Base-by-base conservation (phyloP, 2,888 invertebrate species). In the Thymelicus acteon region DNA sequence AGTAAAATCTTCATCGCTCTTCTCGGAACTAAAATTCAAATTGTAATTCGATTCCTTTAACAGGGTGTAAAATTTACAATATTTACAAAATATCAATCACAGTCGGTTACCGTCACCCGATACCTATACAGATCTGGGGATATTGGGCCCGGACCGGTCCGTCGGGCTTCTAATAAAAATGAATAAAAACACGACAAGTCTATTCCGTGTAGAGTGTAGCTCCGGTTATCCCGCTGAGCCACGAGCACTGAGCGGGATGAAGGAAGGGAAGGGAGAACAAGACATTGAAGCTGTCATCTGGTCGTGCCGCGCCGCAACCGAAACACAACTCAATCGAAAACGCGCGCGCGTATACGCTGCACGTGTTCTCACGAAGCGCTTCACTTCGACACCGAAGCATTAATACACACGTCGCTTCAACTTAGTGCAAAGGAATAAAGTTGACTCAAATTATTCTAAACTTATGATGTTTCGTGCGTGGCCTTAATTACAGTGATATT, bases 131-230 rank as follows among this genome's bases (percentile, higher is more conserved):
- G 63, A 73, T 73, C 73, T 70, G 44, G 64, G 85, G 82, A 86
- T 84, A 85, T 82, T 81, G 81, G 77, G 78, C 75, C 78, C 77
- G 79, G 81, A 85, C 83, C 84, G 85, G 86, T 86, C 79, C 80
- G 82, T 76, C 75, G 80, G 82, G 70, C 60, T 62, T 60, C 64
- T 60, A 70, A 70, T 64, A 70, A 86, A 86, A 88, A 87, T 82
- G 83, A 89, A 88, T 88, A 82, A 85, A 89, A 87, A 90, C 80
- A 82, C 85, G 85, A 89, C 86, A 88, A 87, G 86, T 88, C 87
- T 90, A 89, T 90, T 90, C 86, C 82, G 82, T 85, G 77, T 80
- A 79, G 75, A 73, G 64, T 48, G 69, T 58, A 63, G 74, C 75
- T 79, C 78, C 79, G 82, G 79, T 82, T 82, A 80, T 81, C 78